These are phyloP conservation scores for Coelinius sp. DNA, from an alignment of 2,888 invertebrate species.

Conservation along the genomic window DNA sequence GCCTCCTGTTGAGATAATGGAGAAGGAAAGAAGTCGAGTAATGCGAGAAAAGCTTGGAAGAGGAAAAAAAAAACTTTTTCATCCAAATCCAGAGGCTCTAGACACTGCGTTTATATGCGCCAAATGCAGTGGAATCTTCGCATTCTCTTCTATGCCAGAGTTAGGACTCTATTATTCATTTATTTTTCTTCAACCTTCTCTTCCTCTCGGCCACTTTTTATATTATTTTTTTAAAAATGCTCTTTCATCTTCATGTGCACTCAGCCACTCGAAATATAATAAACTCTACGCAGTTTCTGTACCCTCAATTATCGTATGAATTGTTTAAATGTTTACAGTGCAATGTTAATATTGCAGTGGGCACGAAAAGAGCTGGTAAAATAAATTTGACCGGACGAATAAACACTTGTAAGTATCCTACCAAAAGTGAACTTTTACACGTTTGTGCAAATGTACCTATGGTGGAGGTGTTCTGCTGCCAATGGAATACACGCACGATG, in stretches of 20 bases:
- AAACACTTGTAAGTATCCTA: slow-evolving; percentile 13
- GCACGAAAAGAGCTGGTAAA: slow-evolving; percentile 6
- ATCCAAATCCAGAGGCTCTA: slow-evolving; percentile 20
- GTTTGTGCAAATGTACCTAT: slow-evolving; percentile 6
- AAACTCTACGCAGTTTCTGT: neutral
- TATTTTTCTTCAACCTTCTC: neutral
- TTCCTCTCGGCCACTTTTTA: neutral
- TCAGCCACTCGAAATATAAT: neutral
- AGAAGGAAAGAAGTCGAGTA: neutral
- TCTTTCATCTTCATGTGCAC: neutral
- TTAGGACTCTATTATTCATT: slow-evolving; percentile 17
- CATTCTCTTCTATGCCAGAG: slow-evolving; percentile 9
- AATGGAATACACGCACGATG: neutral
- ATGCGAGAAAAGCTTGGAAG: too few relatives aligned
- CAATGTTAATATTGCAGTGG: slow-evolving; percentile 1
- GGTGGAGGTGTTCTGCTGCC: neutral
- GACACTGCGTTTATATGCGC: slow-evolving; percentile 22
- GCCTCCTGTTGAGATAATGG: slow-evolving; percentile 29
- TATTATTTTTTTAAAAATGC: neutral
- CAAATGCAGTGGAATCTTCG: slow-evolving; percentile 25
- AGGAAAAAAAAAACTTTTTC: slow-evolving; percentile 9
- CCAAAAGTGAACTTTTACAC: slow-evolving; percentile 17
- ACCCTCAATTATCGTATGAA: neutral
- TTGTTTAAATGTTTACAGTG: slow-evolving; percentile 13
- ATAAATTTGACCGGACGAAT: slow-evolving; percentile 18